Conservation (phyloP, 2,888 invertebrate genomes). For the Melipona bicolor region DNA sequence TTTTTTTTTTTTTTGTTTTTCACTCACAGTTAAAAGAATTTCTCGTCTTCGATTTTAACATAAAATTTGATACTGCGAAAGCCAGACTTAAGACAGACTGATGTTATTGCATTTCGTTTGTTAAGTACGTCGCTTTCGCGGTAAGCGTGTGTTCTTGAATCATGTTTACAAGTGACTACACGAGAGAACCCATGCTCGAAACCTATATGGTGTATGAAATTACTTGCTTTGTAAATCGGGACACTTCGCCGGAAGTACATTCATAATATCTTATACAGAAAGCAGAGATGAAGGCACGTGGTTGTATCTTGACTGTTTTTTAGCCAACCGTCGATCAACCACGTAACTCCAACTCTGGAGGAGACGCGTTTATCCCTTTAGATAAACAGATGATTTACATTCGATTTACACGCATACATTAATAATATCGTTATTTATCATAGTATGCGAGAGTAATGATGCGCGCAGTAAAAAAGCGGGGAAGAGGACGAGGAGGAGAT, state of each 20-base stretch:
- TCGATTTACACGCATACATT: constrained; percentile 68
- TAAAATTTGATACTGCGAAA: constrained; percentile 34
- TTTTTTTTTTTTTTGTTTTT: not conserved
- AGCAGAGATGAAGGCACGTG: constrained; percentile 54
- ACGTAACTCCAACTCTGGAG: constrained; percentile 47
- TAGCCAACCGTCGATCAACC: constrained; percentile 7
- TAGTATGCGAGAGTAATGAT: constrained; percentile 60
- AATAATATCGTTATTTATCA: constrained; percentile 54
- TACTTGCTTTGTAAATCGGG: constrained; percentile 39
- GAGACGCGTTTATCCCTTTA: constrained; percentile 49
- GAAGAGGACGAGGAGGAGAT: constrained; percentile 53
- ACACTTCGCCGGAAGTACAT: constrained; percentile 64
- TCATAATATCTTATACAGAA: constrained; percentile 59
- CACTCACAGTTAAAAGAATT: constrained; percentile 12
- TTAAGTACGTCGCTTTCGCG: constrained; percentile 65
- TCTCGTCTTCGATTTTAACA: constrained; percentile 12
- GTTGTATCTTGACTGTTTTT: constrained; percentile 24
- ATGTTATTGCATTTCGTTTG: constrained; percentile 59
- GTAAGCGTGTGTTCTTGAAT: constrained; percentile 52
- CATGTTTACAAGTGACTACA: constrained; percentile 36
- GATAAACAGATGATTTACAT: constrained; percentile 58
- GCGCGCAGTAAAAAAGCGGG: constrained; percentile 72
- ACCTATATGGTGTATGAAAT: constrained; percentile 57
- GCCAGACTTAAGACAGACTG: constrained; percentile 56
- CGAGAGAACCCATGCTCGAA: constrained; percentile 50